Evolutionary conservation across 2,888 invertebrate species (phyloP).

Genomic region (Thysanoteuthis rhombus): DNA sequence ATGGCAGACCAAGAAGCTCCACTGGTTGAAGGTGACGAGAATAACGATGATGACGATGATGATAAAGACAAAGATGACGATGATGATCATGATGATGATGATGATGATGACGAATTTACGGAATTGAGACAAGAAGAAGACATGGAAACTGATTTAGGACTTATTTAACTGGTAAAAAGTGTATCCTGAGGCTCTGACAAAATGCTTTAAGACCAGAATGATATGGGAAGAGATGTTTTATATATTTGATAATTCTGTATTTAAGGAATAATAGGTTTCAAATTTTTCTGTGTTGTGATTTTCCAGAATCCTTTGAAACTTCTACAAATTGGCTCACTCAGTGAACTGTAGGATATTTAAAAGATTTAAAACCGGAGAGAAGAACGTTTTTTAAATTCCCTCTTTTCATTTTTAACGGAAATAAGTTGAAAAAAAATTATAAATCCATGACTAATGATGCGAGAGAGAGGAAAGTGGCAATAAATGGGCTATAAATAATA

Average conservation of each 20-base stretch:
- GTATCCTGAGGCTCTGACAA: not conserved
- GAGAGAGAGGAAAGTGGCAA: too few species aligned
- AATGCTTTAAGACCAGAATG: not conserved
- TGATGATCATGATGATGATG: not conserved
- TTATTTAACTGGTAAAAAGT: not conserved
- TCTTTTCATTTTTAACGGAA: too few species aligned
- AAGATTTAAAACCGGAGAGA: not conserved
- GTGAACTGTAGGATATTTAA: not conserved
- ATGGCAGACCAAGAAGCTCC: not conserved
- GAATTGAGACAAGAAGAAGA: not conserved
- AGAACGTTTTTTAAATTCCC: not conserved
- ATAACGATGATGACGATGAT: not conserved
- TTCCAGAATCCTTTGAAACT: not conserved
- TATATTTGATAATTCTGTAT: too few species aligned
- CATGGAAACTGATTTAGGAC: not conserved
- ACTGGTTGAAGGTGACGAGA: not conserved
- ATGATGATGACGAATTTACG: not conserved
- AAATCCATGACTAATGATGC: too few species aligned
- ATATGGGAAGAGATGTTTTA: not conserved
- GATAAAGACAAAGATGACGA: not conserved
- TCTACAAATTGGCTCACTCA: not conserved
- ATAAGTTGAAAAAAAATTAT: too few species aligned
- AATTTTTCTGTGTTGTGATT: not conserved
- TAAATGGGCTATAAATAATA: too few species aligned
- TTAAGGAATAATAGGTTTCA: too few species aligned